Evolutionary conservation across 2,888 invertebrate genomes (phyloP).

Genomic region (Sipha maydis): DNA sequence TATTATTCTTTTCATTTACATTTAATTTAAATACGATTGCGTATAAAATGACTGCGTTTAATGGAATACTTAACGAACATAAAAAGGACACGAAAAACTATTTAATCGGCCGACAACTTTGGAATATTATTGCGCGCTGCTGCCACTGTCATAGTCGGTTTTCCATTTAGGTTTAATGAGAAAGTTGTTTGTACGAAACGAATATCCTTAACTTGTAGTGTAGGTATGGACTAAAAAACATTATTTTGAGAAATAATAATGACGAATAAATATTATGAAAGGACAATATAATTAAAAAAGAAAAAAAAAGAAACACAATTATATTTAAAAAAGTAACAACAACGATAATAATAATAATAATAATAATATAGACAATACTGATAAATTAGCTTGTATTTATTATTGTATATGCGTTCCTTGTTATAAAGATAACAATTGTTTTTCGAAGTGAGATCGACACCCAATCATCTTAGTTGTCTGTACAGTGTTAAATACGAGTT

Average conservation of each 20-base stretch:
- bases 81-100: background rate
- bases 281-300: background rate
- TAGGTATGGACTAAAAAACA: background rate
- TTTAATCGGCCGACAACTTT: background rate
- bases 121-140: background rate
- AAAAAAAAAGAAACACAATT: background rate
- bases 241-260: background rate
- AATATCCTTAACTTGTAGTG: background rate
- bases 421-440: background rate
- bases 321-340: background rate
- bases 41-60: background rate
- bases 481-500: background rate
- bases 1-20: background rate
- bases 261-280: background rate
- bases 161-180: background rate
- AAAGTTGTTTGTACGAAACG: background rate
- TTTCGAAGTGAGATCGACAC: constrained; percentile 8
- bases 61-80: background rate
- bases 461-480: constrained; percentile 23
- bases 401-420: background rate
- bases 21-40: background rate
- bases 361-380: background rate
- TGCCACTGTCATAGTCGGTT: background rate
- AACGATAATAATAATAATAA: background rate
- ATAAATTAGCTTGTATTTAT: background rate